A percentile compares a stretch with the other conserved stretches of the same genome.
Conservation (phyloP, 2,797 vertebrate species). For the Platalea minor region DNA sequence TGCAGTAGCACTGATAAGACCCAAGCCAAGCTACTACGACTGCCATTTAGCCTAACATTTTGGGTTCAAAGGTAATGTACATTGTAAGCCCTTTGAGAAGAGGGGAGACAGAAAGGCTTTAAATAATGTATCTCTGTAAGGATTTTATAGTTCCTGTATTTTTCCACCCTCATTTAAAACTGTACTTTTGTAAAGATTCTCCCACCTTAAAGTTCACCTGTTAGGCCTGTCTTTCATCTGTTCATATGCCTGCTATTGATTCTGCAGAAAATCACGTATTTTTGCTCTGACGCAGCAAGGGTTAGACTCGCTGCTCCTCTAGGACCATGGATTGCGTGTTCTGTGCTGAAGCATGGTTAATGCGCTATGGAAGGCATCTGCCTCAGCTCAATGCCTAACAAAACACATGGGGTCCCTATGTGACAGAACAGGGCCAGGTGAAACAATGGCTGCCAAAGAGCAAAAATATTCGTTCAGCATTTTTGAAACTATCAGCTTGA, state of each 20-base stretch:
- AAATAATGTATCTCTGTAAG: background rate
- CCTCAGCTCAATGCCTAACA: background rate
- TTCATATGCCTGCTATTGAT: background rate
- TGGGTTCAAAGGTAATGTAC: background rate
- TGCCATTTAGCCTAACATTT: background rate
- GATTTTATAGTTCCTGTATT: background rate
- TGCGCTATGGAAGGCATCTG: background rate
- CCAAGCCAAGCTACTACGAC: background rate
- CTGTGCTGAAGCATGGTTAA: background rate
- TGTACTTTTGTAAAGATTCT: background rate
- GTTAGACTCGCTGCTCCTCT: background rate
- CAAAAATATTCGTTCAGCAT: background rate
- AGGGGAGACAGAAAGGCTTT: background rate
- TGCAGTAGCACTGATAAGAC: background rate
- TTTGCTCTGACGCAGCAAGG: background rate
- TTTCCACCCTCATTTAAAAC: background rate
- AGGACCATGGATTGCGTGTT: accelerated
- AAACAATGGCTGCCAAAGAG: background rate
- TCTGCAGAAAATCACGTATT: background rate
- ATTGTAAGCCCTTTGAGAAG: background rate
- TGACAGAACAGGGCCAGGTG: background rate
- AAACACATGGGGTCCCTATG: background rate
- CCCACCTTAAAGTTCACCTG: background rate
- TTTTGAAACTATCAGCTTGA: background rate
- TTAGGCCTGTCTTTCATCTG: background rate